phyloP scores from a whole-genome alignment of 2,113 vertebrate species.

The Rhinolophus sinicus region DNA sequence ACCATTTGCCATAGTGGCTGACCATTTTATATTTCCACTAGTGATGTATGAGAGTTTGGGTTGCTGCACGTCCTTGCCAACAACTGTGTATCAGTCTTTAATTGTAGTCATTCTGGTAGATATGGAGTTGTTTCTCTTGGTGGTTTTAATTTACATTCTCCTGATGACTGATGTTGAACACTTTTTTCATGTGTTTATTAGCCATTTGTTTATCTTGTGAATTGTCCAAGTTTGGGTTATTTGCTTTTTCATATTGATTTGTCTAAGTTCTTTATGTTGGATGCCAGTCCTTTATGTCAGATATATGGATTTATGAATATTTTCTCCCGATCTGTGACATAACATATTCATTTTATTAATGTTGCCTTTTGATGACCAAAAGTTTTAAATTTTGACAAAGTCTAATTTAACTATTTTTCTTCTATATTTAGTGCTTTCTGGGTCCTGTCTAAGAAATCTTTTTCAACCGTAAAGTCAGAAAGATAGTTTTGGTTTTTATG shows the following conservation, averaged over 20 bases:
- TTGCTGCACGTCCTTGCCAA: not conserved
- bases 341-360: not conserved
- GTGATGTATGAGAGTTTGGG: not conserved
- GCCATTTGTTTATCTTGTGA: slow-evolving; percentile 11
- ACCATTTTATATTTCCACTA: not conserved
- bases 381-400: slow-evolving; percentile 18
- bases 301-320: not conserved
- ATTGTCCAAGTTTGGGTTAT: not conserved
- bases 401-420: not conserved
- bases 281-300: slow-evolving; percentile 17
- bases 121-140: not conserved
- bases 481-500: slow-evolving; percentile 17
- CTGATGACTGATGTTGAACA: not conserved
- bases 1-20: not conserved
- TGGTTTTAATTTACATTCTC: slow-evolving; percentile 29
- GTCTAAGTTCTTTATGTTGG: not conserved
- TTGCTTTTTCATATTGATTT: not conserved
- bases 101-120: not conserved
- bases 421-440: slow-evolving; percentile 9
- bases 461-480: not conserved
- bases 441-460: not conserved
- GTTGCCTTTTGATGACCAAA: not conserved
- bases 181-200: slow-evolving; percentile 27
- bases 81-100: not conserved
- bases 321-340: not conserved